Evolutionary conservation across 2,113 vertebrate species (phyloP).

Genomic region (Brachyhypopomus occidentalis): DNA sequence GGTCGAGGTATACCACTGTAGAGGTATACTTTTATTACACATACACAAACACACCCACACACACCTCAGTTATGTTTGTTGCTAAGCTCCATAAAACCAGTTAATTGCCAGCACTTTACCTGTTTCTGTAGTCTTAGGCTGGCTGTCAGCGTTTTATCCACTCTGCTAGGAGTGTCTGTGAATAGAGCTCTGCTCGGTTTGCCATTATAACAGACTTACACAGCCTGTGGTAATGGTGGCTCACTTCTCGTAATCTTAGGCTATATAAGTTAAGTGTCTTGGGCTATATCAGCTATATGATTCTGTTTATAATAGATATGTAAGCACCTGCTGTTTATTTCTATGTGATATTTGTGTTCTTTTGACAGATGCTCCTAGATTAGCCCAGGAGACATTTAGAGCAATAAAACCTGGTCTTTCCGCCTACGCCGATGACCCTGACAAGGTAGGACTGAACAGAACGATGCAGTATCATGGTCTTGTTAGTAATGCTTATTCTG

Average conservation of each 20-base stretch:
- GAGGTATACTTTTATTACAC: not conserved
- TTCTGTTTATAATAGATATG: conserved; percentile 59
- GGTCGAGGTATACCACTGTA: no score
- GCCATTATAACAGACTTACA: conserved; percentile 59
- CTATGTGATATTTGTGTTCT: conserved; percentile 40
- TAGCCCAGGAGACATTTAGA: conserved; percentile 86
- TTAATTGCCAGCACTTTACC: no score
- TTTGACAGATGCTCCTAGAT: conserved; percentile 77
- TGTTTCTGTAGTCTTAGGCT: no score
- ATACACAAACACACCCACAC: no score
- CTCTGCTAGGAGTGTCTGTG: not conserved
- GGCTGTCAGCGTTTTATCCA: no score
- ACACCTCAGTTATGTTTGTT: no score
- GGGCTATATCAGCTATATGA: conserved; percentile 52
- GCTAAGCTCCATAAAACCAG: no score
- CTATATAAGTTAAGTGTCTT: conserved; percentile 69
- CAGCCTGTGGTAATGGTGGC: not conserved
- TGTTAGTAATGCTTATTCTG: no score
- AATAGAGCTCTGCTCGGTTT: not conserved
- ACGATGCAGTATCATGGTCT: no score
- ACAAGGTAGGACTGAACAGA: conserved; percentile 75
- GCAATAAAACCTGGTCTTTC: conserved; percentile 92
- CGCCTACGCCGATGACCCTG: conserved; percentile 86
- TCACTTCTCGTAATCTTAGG: conserved; percentile 63
- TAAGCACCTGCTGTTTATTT: conserved; percentile 62